A percentile compares a stretch with the other conserved stretches of the same genome.
phyloP scores from a whole-genome alignment of 2,797 vertebrate genomes.

The Hylomyscus alleni region DNA sequence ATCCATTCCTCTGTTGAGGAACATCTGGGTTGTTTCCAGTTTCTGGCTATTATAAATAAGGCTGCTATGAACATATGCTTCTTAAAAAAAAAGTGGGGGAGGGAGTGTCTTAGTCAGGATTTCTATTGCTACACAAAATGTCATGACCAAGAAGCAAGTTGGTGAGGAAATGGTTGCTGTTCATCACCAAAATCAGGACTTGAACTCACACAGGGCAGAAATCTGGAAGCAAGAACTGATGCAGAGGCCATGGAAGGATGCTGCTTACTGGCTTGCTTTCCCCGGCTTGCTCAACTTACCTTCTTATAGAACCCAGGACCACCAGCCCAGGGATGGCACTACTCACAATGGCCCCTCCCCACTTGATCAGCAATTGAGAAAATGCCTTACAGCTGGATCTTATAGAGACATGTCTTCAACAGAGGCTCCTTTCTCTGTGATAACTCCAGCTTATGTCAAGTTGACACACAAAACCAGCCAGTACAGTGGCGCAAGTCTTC shows the following conservation, averaged over 20 bases:
- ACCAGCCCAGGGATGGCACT: neutral
- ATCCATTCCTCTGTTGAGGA: too few species aligned
- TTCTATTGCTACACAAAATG: neutral
- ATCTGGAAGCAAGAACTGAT: too few species aligned
- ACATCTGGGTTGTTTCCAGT: too few species aligned
- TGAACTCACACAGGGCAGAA: neutral
- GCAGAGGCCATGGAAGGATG: neutral
- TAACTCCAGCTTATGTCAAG: neutral
- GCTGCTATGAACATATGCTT: too few species aligned
- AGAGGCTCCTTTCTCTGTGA: neutral
- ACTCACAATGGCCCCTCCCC: neutral
- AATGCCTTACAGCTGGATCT: neutral
- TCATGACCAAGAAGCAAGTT: neutral
- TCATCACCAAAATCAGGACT: neutral
- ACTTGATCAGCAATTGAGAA: neutral
- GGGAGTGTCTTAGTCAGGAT: neutral
- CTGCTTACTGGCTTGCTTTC: neutral
- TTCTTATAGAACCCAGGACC: neutral
- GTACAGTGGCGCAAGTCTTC: neutral
- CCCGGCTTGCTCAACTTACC: neutral
- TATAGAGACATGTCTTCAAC: neutral
- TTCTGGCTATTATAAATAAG: too few species aligned
- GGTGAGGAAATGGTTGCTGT: neutral
- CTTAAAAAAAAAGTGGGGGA: neutral
- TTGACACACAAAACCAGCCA: neutral